phyloP scores from a whole-genome alignment of 2,888 invertebrate species.

The Belgica antarctica region DNA sequence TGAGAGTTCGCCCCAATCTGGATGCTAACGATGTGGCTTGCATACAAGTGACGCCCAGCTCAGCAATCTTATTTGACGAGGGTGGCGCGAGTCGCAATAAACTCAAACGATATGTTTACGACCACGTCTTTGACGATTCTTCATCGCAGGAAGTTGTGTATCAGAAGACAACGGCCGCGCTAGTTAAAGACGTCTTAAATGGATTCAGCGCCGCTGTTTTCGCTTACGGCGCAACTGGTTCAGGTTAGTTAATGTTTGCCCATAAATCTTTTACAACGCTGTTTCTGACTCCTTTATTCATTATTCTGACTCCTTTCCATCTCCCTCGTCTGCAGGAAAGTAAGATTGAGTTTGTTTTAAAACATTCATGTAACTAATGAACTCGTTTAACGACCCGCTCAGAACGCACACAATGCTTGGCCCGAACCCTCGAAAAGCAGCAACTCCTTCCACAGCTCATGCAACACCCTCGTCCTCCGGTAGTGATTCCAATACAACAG shows the following conservation, averaged over 20 bases:
- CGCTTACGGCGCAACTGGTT: constrained; percentile 64
- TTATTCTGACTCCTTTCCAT: not conserved
- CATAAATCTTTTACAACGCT: not conserved
- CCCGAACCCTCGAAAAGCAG: constrained; percentile 52
- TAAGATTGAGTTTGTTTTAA: not conserved
- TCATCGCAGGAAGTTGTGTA: constrained; percentile 87
- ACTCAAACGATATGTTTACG: constrained; percentile 85
- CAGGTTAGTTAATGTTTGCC: constrained; percentile 46
- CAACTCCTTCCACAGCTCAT: constrained; percentile 47
- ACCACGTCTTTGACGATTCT: constrained; percentile 82
- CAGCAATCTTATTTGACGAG: constrained; percentile 54
- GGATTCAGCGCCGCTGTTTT: constrained; percentile 96
- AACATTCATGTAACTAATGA: constrained; percentile 2
- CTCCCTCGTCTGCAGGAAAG: constrained; percentile 7
- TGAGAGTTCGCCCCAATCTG: constrained; percentile 82
- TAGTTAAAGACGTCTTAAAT: constrained; percentile 80
- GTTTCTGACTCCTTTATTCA: not conserved
- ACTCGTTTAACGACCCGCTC: not conserved
- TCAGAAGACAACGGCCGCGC: constrained; percentile 75
- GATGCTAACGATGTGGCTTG: constrained; percentile 64
- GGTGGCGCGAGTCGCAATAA: constrained; percentile 58
- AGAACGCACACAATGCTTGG: constrained; percentile 55
- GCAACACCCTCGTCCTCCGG: constrained; percentile 44
- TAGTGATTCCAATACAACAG: constrained; percentile 47
- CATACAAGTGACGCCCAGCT: constrained; percentile 54